A percentile compares a stretch with the other conserved stretches of the same genome.
Evolutionary conservation across 2,797 vertebrate genomes (phyloP).

Genomic region (Myripristis murdjan): DNA sequence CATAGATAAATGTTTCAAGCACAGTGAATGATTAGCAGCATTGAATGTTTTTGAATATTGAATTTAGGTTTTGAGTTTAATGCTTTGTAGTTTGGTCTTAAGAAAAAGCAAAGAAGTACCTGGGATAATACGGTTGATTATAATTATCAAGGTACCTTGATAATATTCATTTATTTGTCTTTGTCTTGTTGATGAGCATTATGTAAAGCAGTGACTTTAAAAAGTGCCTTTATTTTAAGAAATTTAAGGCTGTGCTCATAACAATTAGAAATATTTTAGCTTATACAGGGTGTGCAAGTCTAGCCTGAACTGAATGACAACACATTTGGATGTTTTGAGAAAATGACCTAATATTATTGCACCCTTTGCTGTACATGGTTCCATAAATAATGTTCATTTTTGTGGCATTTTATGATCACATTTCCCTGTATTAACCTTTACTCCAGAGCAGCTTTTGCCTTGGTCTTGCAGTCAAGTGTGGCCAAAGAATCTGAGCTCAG

Average conservation of each 20-base stretch:
- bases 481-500: slow-evolving; percentile 8
- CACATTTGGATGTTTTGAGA: slow-evolving; percentile 20
- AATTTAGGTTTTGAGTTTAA: background rate
- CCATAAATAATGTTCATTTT: slow-evolving; percentile 36
- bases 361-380: slow-evolving; percentile 13
- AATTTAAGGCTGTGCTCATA: slow-evolving; percentile 9
- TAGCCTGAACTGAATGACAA: slow-evolving; percentile 8
- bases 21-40: background rate
- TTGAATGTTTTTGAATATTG: slow-evolving; percentile 21
- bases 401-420: background rate
- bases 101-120: background rate
- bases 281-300: background rate
- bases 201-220: background rate
- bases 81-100: slow-evolving; percentile 7
- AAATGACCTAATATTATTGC: slow-evolving; percentile 23
- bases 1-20: background rate
- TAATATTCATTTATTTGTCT: background rate
- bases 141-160: background rate
- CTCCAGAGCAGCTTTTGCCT: background rate
- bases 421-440: slow-evolving; percentile 3
- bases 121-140: too few species aligned
- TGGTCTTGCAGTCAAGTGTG: background rate
- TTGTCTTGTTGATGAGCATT: background rate
- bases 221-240: slow-evolving; percentile 42
- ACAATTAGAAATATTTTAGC: background rate